Conservation (phyloP, 2,888 invertebrate genomes). For the Camponotus fellah region DNA sequence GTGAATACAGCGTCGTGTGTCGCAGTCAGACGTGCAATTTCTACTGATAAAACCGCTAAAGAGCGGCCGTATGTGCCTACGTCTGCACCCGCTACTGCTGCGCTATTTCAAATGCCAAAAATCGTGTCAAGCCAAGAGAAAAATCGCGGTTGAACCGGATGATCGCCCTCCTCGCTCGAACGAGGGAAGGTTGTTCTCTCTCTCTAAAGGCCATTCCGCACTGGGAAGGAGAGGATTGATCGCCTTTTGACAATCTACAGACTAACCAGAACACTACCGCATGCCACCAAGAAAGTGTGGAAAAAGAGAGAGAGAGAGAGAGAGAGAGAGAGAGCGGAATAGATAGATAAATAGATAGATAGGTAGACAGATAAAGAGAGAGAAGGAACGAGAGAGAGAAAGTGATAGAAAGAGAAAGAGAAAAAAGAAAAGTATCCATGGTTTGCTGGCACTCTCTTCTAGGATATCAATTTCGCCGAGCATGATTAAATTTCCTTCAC, state of each 20-base stretch:
- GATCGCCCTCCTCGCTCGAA: constrained; percentile 63
- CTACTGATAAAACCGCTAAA: constrained; percentile 77
- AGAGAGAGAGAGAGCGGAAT: constrained; percentile 49
- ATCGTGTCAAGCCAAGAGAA: constrained; percentile 70
- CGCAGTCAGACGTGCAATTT: constrained; percentile 78
- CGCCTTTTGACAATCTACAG: constrained; percentile 69
- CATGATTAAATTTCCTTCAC: constrained; percentile 11
- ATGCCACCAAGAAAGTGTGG: constrained; percentile 81
- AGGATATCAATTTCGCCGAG: constrained; percentile 20
- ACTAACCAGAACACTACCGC: constrained; percentile 79
- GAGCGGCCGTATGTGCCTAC: constrained; percentile 78
- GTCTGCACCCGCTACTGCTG: constrained; percentile 81
- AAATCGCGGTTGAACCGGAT: constrained; percentile 60
- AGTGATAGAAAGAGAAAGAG: constrained; percentile 61
- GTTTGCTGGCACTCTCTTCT: constrained; percentile 64
- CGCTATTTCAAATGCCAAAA: constrained; percentile 72
- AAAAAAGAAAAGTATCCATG: constrained; percentile 65
- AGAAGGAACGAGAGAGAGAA: constrained; percentile 20
- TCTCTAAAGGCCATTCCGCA: constrained; percentile 72
- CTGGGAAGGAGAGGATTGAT: constrained; percentile 52
- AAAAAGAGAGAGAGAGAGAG: constrained; percentile 57
- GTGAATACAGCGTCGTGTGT: constrained; percentile 72
- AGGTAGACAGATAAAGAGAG: constrained; percentile 3
- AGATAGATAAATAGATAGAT: constrained; percentile 16
- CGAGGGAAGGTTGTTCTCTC: constrained; percentile 59